phyloP scores from a whole-genome alignment of 2,888 invertebrate species.

The Aphrophora alni region DNA sequence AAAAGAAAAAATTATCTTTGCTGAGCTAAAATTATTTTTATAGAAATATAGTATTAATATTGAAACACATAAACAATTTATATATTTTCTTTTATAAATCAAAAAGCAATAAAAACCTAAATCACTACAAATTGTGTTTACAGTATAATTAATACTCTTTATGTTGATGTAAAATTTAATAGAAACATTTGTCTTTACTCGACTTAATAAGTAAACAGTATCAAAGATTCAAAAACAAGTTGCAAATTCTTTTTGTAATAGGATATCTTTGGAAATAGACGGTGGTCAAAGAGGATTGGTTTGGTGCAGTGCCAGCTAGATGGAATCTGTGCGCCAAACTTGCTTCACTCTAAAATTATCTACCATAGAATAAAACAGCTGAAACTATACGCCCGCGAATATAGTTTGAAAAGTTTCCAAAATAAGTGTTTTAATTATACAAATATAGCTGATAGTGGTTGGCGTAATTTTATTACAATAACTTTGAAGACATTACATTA shows the following conservation, averaged over 20 bases:
- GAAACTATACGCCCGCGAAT: background rate
- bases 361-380: conserved; percentile 39
- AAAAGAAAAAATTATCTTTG: too few species aligned
- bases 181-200: too few species aligned
- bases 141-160: too few species aligned
- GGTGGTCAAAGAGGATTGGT: conserved; percentile 27
- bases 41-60: too few species aligned
- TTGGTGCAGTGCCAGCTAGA: conserved; percentile 29
- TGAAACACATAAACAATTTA: too few species aligned
- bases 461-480: background rate
- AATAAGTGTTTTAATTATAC: background rate
- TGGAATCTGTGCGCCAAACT: conserved; percentile 16
- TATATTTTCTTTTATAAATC: too few species aligned
- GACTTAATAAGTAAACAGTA: conserved; percentile 15
- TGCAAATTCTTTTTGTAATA: conserved; percentile 31
- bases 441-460: background rate
- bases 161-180: too few species aligned
- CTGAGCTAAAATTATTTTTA: too few species aligned
- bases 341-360: conserved; percentile 23
- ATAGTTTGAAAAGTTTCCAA: background rate
- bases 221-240: conserved; percentile 17
- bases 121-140: too few species aligned
- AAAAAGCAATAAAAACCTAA: too few species aligned
- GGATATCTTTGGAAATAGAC: conserved; percentile 36
- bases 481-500: background rate